Percentiles rank a stretch among this genome's conserved stretches.
These are phyloP conservation scores for Drosophila biarmipes DNA, from an alignment of 1,140 invertebrate species.

Conservation along the genomic window DNA sequence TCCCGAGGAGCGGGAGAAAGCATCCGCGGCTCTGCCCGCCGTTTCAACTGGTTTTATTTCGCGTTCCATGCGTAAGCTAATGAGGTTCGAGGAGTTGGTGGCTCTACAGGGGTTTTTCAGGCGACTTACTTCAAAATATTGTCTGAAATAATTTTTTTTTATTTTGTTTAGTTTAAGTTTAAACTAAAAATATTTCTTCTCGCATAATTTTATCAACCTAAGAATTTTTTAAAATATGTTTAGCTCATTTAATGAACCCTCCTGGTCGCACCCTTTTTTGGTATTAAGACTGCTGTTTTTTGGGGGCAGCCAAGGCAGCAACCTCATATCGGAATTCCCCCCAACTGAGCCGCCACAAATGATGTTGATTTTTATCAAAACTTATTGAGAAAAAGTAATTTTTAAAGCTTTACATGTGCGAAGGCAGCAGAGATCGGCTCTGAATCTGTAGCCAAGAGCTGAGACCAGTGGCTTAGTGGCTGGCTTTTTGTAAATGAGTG, in stretches of 20 bases:
- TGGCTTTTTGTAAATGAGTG: constrained; percentile 19
- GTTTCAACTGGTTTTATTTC: constrained; percentile 44
- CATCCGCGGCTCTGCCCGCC: constrained; percentile 30
- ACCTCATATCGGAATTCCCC: constrained; percentile 79
- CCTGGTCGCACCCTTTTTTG: constrained; percentile 16
- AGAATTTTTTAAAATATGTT: background rate
- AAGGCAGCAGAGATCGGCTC: constrained; percentile 22
- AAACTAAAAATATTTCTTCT: too few species aligned
- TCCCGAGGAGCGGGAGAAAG: constrained; percentile 47
- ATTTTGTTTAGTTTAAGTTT: background rate
- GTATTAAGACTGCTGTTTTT: constrained; percentile 22
- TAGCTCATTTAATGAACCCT: background rate
- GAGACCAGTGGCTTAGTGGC: constrained; percentile 17
- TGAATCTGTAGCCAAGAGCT: background rate
- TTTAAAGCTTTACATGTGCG: constrained; percentile 75
- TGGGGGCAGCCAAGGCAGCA: constrained; percentile 40
- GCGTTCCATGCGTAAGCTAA: constrained; percentile 14
- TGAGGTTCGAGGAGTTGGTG: constrained; percentile 11
- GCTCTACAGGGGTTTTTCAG: background rate
- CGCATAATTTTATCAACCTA: too few species aligned
- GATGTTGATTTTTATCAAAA: constrained; percentile 83
- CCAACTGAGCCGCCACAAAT: constrained; percentile 75
- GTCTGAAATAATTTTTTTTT: background rate
- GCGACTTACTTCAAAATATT: background rate
- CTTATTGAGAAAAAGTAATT: constrained; percentile 82